phyloP scores from a whole-genome alignment of 2,113 vertebrate genomes.

The Lasiurus borealis region DNA sequence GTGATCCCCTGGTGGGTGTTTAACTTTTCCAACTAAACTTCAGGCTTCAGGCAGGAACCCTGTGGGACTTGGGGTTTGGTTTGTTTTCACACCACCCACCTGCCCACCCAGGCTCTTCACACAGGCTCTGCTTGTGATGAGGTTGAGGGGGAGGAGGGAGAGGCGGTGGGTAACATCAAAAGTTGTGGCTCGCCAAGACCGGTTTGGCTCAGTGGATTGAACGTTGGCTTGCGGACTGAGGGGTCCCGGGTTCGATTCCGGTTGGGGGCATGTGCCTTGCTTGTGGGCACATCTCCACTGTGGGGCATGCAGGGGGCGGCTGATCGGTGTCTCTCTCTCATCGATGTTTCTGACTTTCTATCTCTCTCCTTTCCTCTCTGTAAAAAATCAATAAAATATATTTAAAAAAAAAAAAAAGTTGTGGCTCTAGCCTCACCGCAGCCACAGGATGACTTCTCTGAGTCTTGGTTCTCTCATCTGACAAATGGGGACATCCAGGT shows the following conservation, averaged over 20 bases:
- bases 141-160: neutral
- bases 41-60: neutral
- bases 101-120: neutral
- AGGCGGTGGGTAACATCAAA: too few species aligned
- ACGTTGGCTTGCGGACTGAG: too few species aligned
- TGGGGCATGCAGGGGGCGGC: too few species aligned
- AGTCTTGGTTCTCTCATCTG: neutral
- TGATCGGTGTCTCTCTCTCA: too few species aligned
- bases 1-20: neutral
- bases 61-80: neutral
- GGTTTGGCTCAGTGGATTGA: too few species aligned
- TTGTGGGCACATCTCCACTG: too few species aligned
- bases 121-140: neutral
- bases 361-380: too few species aligned
- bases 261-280: too few species aligned
- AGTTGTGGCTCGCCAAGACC: neutral
- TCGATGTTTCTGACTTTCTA: too few species aligned
- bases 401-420: too few species aligned
- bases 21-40: conserved; percentile 12
- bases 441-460: neutral
- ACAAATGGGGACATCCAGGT: neutral
- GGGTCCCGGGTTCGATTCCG: too few species aligned
- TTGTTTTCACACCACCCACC: neutral
- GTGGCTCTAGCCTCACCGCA: neutral
- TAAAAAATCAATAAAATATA: too few species aligned